Evolutionary conservation across 2,888 invertebrate species (phyloP).

Genomic region (Syrista parreyssii): DNA sequence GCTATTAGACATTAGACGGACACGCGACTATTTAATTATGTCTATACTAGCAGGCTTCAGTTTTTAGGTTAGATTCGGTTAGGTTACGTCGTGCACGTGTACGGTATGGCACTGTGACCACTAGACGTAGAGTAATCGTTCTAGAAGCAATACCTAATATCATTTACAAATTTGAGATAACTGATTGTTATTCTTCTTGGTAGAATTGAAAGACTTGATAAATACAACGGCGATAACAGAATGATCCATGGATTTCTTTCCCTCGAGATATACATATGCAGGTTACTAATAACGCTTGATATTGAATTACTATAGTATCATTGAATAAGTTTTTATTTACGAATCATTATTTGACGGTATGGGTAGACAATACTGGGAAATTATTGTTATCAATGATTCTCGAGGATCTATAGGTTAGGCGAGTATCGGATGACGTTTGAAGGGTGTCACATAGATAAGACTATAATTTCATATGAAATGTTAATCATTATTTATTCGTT

Average conservation of each 20-base stretch:
- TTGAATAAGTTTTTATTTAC: background rate
- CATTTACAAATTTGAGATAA: background rate
- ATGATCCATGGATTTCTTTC: background rate
- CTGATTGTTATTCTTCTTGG: background rate
- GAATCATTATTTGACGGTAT: background rate
- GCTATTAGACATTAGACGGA: background rate
- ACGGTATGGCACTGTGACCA: background rate
- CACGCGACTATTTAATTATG: background rate
- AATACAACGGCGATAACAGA: background rate
- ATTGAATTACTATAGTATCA: background rate
- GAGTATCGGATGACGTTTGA: background rate
- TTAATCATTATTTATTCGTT: constrained; percentile 1
- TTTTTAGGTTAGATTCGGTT: background rate
- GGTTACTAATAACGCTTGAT: background rate
- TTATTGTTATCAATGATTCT: background rate
- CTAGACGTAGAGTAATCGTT: background rate
- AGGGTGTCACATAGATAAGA: background rate
- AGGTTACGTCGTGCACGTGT: background rate
- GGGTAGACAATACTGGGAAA: background rate
- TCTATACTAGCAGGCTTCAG: background rate
- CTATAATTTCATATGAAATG: background rate
- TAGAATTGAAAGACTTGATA: background rate
- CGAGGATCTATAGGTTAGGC: background rate
- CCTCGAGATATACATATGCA: background rate
- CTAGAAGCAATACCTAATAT: background rate